Base-by-base conservation (phyloP, 2,113 vertebrate genomes). In the Chaetodon auriga region DNA sequence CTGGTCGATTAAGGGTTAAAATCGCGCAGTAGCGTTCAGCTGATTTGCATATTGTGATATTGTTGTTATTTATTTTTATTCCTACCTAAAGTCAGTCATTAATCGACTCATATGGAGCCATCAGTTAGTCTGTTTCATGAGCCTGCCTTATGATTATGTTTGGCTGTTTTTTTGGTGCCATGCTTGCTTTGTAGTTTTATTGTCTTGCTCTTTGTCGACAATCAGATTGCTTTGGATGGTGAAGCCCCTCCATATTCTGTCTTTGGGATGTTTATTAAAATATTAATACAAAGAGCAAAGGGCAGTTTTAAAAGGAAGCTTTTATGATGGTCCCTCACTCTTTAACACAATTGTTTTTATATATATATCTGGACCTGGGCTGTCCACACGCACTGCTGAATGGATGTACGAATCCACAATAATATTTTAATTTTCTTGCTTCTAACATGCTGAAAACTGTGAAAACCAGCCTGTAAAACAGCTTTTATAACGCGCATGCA, bases 1-100 rank as follows among this genome's bases (percentile, higher is more conserved):
- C 55, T 78, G 74, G 63, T 18, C 46, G 60, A 7, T 30, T 23
- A 70, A 53, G 73, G 81, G 81, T 92, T 86, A 71, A 83, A 79
- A 81, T 57, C 3, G 19, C 51, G 21, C 57, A 82, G 49, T 60
- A 36, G 30, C 6, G 30, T 35, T 64, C 49, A 68, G 5, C 1
- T 68, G 68, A 74, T 75, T 63, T 58, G 43, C 55, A 78, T 75
- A 62, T 35, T 19, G 19, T 35, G 7, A 23, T 43, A 51, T 48
- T 69, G 10, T 12, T 80, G 35, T 58, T 72, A 73, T 72, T 13
- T 48, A 58, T 48, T n/a, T 61, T 74, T 25, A 41, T 51, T 70
- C 38, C 13, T 15, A 45, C 11, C 19, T 62, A 15, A 45, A 83
- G 16, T 23, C 30, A 58, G 18, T 4, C 1, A 55, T 49, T 23